Percentiles rank a stretch among this genome's conserved stretches.
Conservation (phyloP, 2,797 vertebrate genomes). For the Lophotriccus pileatus region DNA sequence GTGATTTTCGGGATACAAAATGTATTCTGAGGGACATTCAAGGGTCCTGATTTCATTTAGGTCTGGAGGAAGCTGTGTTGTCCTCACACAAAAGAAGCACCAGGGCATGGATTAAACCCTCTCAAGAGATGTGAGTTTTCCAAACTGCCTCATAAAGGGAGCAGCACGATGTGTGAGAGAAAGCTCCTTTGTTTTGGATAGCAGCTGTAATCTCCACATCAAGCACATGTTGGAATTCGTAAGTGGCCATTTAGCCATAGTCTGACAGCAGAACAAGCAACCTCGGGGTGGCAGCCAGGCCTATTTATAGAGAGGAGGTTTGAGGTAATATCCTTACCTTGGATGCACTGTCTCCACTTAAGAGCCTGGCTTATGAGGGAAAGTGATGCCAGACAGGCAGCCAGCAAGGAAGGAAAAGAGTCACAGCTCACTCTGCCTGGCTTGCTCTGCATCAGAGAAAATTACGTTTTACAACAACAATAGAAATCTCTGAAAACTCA, state of each 20-base stretch:
- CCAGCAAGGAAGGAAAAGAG: constrained; percentile 27
- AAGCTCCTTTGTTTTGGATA: constrained; percentile 54
- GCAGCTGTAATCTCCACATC: constrained; percentile 64
- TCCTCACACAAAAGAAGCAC: constrained; percentile 7
- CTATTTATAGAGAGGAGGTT: constrained; percentile 67
- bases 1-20: neutral
- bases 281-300: constrained; percentile 16
- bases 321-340: constrained; percentile 62
- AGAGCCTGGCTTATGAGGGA: constrained; percentile 7
- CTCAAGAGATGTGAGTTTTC: neutral
- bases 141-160: constrained; percentile 42
- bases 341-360: constrained; percentile 50
- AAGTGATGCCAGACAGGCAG: constrained; percentile 46
- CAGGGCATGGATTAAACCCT: constrained; percentile 9
- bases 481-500: neutral
- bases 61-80: neutral
- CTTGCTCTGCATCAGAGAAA: neutral
- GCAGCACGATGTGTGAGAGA: neutral
- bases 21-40: neutral
- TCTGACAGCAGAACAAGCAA: constrained; percentile 57
- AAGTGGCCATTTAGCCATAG: constrained; percentile 59
- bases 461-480: neutral
- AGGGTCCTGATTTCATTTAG: neutral
- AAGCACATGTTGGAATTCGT: constrained; percentile 47
- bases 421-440: constrained; percentile 11